These are phyloP conservation scores for human DNA, from an alignment of 2,113 vertebrate species.

Conservation along the genomic window GRCh38 chr4:12294001-12294500, in stretches of 20 bases:
- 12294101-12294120: not conserved
- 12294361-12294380: not conserved
- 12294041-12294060: fast-evolving
- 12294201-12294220: not conserved
- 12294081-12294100: not conserved
- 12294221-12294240: not conserved
- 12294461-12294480: not conserved
- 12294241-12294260: not conserved
- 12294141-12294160: not conserved
- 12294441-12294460: not conserved
- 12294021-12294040: not conserved
- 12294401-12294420: not conserved
- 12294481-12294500: not conserved
- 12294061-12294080: not conserved
- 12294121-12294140: not conserved
- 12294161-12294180: not conserved
- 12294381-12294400: not conserved
- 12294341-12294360: not conserved
- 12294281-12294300: not conserved
- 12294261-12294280: not conserved
- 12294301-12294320: not conserved
- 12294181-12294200: not conserved
- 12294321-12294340: not conserved
- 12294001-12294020: not conserved
- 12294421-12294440: not conserved